Percentiles rank a stretch among this genome's conserved stretches.
phyloP scores from a whole-genome alignment of 2,888 invertebrate genomes.

The Stenodema calcarata region DNA sequence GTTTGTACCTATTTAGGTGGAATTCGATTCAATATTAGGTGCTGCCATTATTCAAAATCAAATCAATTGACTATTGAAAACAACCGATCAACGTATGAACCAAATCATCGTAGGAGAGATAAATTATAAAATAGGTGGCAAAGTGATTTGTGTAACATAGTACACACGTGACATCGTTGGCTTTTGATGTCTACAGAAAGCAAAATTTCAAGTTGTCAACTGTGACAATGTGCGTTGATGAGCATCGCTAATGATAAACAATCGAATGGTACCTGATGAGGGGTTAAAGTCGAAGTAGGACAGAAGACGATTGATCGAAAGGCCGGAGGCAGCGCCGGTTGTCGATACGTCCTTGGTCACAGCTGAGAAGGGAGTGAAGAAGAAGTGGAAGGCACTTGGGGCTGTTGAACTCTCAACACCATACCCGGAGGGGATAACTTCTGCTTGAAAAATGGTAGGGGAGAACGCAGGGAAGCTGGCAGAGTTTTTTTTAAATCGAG shows the following conservation, averaged over 20 bases:
- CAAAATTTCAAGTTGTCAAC: too few relatives aligned
- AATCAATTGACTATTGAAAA: too few relatives aligned
- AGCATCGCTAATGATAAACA: background rate
- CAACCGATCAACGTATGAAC: too few relatives aligned
- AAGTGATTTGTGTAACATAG: too few relatives aligned
- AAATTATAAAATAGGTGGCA: too few relatives aligned
- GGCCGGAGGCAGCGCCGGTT: background rate
- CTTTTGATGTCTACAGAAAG: too few relatives aligned
- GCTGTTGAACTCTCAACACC: slow-evolving; percentile 33
- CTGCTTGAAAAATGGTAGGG: background rate
- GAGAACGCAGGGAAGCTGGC: background rate
- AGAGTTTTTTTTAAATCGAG: background rate
- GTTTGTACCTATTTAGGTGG: too few relatives aligned
- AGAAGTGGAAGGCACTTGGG: slow-evolving; percentile 6
- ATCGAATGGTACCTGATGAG: background rate
- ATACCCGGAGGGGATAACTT: slow-evolving; percentile 3
- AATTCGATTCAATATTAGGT: too few relatives aligned
- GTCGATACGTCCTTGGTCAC: slow-evolving; percentile 34
- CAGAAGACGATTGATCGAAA: slow-evolving; percentile 5
- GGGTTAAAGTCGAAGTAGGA: slow-evolving; percentile 11
- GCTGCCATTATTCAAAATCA: too few relatives aligned
- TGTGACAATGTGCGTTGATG: too few relatives aligned
- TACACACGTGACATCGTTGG: too few relatives aligned
- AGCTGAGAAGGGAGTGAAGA: slow-evolving; percentile 32
- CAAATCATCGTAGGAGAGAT: too few relatives aligned